Evolutionary conservation across 2,113 vertebrate species (phyloP), one percentile per base, ranked within the genome.

Genomic region (Brachyistius frenatus): DNA sequence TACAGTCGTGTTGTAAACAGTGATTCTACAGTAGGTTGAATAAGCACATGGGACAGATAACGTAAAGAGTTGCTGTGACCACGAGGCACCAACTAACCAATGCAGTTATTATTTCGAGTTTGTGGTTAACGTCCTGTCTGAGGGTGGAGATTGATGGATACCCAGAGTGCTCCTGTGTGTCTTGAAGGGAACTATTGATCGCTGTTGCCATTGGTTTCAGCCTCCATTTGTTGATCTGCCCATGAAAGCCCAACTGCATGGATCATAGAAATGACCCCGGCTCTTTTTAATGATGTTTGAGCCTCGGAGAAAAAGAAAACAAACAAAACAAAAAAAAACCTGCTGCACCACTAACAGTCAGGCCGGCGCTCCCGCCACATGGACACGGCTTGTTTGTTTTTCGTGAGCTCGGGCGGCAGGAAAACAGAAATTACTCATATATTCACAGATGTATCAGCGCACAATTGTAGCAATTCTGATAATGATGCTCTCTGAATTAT

Each of bases 101-200:
- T 66, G 56, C 62, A 66, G 84, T 86, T 91, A 83, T 89, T 91
- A 88, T 90, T 91, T 84, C 79, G 68, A 76, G 80, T 85, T 80
- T 81, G 84, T 77, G 89, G 88, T 89, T 84, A 74, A 90, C 83
- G 77, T 91, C 81, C 82, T 85, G 84, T 89, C 87, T 58, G 53
- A 79, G 67, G 54, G 56, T 67, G 62, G 70, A 92, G 93, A 94
- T 92, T 92, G 92, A 94, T 94, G 91, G 89, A 89, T 91, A 88
- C 84, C 86, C 84, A 86, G 92, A 94, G 85, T 78, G 89, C 87
- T 90, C 74, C 86, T 90, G 93, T 89, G 86, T 80, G 91, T 94
- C 92, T 92, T 84, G 83, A 88, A 93, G 88, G 80, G 81, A 92
- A 81, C 72, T 95, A 94, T 94, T 93, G 93, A 95, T 94, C 52